These are phyloP conservation scores for Micronycteris hirsuta DNA, from an alignment of 2,113 vertebrate genomes.

Conservation along the genomic window DNA sequence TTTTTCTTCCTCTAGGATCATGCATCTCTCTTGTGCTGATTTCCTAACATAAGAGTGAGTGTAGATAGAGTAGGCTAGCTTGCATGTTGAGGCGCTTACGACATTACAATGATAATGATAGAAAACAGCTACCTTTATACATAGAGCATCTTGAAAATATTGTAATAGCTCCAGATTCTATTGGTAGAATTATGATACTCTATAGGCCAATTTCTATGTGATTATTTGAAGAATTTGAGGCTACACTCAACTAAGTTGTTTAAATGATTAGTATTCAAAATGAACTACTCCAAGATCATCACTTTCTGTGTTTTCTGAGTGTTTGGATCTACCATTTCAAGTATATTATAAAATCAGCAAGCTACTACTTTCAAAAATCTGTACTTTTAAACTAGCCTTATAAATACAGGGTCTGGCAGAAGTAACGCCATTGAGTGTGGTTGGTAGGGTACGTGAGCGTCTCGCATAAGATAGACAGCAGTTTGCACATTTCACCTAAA, in stretches of 20 bases:
- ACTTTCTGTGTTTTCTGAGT: background rate
- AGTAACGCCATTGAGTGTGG: too few relatives aligned
- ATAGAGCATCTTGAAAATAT: background rate
- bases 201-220: background rate
- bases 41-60: background rate
- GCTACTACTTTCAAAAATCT: background rate
- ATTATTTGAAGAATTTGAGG: background rate
- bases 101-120: background rate
- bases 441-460: too few relatives aligned
- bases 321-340: background rate
- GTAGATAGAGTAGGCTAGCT: background rate
- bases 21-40: background rate
- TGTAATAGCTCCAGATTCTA: conserved; percentile 10
- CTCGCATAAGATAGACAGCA: too few relatives aligned
- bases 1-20: background rate
- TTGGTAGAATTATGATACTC: background rate
- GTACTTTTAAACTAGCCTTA: conserved; percentile 31
- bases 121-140: background rate
- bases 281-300: background rate
- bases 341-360: background rate
- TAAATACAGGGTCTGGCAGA: background rate
- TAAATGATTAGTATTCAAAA: background rate
- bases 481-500: too few relatives aligned
- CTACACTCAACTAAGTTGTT: background rate
- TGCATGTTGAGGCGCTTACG: background rate